Evolutionary conservation across 2,888 invertebrate species (phyloP), one percentile per base, ranked within the genome.

Genomic region (Tipula lateralis): DNA sequence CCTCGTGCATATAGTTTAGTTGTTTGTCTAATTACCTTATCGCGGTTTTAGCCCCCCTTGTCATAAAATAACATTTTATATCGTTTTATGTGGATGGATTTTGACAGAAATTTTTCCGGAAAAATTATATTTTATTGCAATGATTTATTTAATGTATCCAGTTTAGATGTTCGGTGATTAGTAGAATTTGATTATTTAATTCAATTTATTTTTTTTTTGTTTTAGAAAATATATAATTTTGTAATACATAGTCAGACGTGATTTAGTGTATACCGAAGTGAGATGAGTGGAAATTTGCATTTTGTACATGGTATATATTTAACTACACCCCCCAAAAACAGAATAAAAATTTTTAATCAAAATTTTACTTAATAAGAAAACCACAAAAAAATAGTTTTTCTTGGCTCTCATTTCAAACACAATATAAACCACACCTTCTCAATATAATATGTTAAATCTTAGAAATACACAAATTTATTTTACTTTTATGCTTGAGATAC

Each of bases 401-500:
- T 66, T 44, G 2, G 2, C 66, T 66, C 24, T 66, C 66, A 66
- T 66, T 66, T 66, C 24, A 24, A 66, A 66, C 24, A 66, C 66
- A 66, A 66, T 66, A 66, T 24, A 66, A 66, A 66, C 66, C 66
- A 66, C 66, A 66, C 66, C 66, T 66, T 66, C 66, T 66, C 66
- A 24, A 66, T 66, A 66, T 66, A 66, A 66, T 66, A 66, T 66
- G 66, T 66, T 66, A 66, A 66, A 66, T 66, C 66, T 66, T 66
- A 19, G 9, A 66, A 66, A 66, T 66, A 66, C 66, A 66, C 66
- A 66, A 66, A 66, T 66, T 66, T 66, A 66, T 66, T 66, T 66
- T 66, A 66, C 66, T 66, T 66, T 66, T 66, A 66, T 66, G 66
- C 66, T 66, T 66, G 66, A 66, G 66, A 66, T 66, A 66, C 66